Evolutionary conservation across 2,113 vertebrate species (phyloP).

Genomic region (Arvicanthis niloticus): DNA sequence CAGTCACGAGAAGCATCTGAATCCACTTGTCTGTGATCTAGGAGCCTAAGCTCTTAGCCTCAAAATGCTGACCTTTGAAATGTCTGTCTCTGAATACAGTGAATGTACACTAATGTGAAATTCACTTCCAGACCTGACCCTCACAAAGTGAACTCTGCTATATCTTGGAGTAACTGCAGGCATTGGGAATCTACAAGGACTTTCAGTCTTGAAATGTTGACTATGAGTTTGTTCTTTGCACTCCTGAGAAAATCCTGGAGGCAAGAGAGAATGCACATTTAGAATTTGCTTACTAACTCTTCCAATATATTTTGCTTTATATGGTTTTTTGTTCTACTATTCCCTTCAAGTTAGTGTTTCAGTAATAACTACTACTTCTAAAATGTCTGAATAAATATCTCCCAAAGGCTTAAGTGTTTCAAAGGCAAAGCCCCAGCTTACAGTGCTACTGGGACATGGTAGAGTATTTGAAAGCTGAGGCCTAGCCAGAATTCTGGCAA

Average conservation of each 20-base stretch:
- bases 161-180: not conserved
- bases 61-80: not conserved
- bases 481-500: not conserved
- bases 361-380: not conserved
- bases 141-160: not conserved
- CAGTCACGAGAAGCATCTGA: not conserved
- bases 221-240: not conserved
- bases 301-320: not conserved
- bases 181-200: not conserved
- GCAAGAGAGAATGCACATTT: not conserved
- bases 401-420: not conserved
- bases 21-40: constrained; percentile 24
- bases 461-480: not conserved
- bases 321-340: constrained; percentile 1
- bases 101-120: not conserved
- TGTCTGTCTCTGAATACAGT: not conserved
- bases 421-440: not conserved
- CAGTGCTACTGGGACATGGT: not conserved
- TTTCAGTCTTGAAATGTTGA: not conserved
- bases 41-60: not conserved
- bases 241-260: not conserved
- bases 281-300: not conserved
- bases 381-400: not conserved
- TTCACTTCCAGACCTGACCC: not conserved
- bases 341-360: not conserved